A percentile compares a stretch with the other conserved stretches of the same genome.
phyloP scores from a whole-genome alignment of 2,113 vertebrate genomes.

The Pontoporia blainvillei region DNA sequence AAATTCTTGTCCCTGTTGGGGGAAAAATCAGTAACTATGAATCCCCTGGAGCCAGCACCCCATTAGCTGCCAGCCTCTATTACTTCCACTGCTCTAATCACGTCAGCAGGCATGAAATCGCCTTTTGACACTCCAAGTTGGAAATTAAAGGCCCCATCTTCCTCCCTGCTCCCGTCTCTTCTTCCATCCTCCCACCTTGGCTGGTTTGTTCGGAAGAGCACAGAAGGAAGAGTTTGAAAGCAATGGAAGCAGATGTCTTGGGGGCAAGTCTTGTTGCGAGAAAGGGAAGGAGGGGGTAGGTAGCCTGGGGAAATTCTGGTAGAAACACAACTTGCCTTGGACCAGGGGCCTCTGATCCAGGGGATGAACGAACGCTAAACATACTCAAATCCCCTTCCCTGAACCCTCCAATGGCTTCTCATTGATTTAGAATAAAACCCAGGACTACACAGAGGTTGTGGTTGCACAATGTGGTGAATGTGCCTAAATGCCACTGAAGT shows the following conservation, averaged over 20 bases:
- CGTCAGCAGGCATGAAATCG: constrained; percentile 37
- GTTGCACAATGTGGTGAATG: no score
- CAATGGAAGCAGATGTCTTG: neutral
- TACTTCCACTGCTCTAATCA: neutral
- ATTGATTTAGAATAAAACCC: no score
- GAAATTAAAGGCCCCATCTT: neutral
- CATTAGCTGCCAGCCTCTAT: neutral
- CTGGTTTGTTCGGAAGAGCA: neutral
- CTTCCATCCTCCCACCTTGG: neutral
- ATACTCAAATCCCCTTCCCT: accelerated
- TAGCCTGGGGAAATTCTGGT: neutral
- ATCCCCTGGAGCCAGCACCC: neutral
- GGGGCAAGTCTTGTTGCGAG: neutral
- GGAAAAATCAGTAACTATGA: neutral
- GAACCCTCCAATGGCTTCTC: no score
- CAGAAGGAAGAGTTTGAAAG: neutral
- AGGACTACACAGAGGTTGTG: no score
- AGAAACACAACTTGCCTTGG: neutral
- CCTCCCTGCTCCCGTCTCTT: neutral
- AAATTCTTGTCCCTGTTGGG: neutral
- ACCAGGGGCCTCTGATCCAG: neutral
- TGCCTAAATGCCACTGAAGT: no score
- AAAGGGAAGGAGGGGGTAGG: neutral
- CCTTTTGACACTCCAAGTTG: constrained; percentile 32
- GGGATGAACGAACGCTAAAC: neutral